Conservation (phyloP, 2,113 vertebrate species). For the Perca fluviatilis region DNA sequence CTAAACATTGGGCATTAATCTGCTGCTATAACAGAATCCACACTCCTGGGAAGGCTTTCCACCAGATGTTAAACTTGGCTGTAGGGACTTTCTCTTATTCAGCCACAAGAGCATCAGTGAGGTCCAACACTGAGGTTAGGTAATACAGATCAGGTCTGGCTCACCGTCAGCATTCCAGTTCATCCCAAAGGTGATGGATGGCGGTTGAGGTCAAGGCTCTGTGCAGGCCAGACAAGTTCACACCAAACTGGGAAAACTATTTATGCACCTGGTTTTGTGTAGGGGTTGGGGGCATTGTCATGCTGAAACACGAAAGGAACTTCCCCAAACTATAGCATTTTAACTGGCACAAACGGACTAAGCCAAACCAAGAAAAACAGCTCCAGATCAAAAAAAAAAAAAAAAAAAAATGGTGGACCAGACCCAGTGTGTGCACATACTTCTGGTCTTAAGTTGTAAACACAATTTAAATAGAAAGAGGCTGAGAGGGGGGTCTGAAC, state of each 20-base stretch:
- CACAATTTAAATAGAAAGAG: slow-evolving; percentile 3
- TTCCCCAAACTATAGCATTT: not conserved
- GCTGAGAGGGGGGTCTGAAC: slow-evolving; percentile 26
- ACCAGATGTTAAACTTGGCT: not conserved
- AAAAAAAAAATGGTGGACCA: too few relatives aligned
- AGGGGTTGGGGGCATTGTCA: too few relatives aligned
- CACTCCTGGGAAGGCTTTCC: not conserved
- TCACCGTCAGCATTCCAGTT: too few relatives aligned
- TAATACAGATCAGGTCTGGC: too few relatives aligned
- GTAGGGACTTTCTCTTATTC: not conserved
- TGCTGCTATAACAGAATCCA: not conserved
- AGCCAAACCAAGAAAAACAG: slow-evolving; percentile 22
- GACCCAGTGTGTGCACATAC: not conserved
- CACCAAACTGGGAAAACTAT: not conserved
- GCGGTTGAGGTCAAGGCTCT: too few relatives aligned
- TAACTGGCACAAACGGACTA: slow-evolving; percentile 6
- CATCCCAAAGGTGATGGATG: too few relatives aligned
- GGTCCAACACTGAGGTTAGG: not conserved
- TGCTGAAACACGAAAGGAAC: not conserved
- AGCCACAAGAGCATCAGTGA: not conserved
- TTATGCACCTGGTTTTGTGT: not conserved
- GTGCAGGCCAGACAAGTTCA: not conserved
- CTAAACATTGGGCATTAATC: not conserved
- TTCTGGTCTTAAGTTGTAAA: slow-evolving; percentile 11
- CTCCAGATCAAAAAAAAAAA: slow-evolving; percentile 6